A percentile compares a stretch with the other conserved stretches of the same genome.
Evolutionary conservation across 2,888 invertebrate genomes (phyloP).

Genomic region (Nomada flava): DNA sequence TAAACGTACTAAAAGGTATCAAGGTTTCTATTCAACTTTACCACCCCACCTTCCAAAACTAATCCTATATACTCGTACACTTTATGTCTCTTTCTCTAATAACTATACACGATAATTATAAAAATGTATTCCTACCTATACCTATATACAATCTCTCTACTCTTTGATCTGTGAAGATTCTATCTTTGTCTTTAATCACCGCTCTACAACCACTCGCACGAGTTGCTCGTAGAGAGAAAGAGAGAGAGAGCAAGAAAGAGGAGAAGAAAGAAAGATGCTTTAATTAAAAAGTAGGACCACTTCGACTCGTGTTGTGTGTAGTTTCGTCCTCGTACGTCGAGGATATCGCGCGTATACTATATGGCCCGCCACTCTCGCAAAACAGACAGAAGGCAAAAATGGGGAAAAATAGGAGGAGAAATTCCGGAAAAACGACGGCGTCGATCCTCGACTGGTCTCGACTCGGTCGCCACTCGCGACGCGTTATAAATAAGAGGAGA

Average conservation of each 20-base stretch:
- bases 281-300: conserved; percentile 22
- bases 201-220: conserved; percentile 12
- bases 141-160: conserved; percentile 37
- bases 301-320: conserved; percentile 4
- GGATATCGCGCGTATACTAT: conserved; percentile 5
- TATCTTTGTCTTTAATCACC: conserved; percentile 34
- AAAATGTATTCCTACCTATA: conserved; percentile 25
- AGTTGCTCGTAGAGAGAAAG: conserved; percentile 13
- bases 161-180: conserved; percentile 49
- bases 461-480: neutral
- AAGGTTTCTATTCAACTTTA: conserved; percentile 61
- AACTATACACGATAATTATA: conserved; percentile 30
- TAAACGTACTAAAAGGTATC: conserved; percentile 16
- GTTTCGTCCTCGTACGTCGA: neutral
- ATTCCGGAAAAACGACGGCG: neutral
- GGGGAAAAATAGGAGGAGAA: neutral
- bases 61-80: conserved; percentile 29
- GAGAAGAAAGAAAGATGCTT: neutral
- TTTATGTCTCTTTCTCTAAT: conserved; percentile 48
- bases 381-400: neutral
- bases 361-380: conserved; percentile 6
- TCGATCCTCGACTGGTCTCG: neutral
- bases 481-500: neutral
- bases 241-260: neutral
- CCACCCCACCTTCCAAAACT: neutral